These are phyloP conservation scores for Corythaixoides concolor DNA, from an alignment of 2,113 vertebrate genomes.

Conservation along the genomic window DNA sequence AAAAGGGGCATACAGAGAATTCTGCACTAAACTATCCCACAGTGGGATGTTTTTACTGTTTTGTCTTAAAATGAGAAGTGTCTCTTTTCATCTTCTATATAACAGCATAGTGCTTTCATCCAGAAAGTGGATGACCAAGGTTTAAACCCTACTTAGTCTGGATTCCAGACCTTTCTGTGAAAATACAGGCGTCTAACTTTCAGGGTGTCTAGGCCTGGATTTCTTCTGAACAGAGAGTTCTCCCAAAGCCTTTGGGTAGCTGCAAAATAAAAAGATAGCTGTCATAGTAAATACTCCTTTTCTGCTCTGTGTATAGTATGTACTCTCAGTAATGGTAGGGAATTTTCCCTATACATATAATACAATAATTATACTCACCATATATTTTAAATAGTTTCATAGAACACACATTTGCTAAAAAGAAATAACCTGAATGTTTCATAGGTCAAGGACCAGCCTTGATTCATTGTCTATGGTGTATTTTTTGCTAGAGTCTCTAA, in stretches of 20 bases:
- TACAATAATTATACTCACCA: background rate
- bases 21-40: background rate
- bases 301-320: background rate
- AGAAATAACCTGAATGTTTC: background rate
- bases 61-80: background rate
- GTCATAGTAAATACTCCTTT: background rate
- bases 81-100: background rate
- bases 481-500: background rate
- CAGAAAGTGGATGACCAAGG: background rate
- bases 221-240: background rate
- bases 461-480: background rate
- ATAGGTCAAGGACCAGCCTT: background rate
- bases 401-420: background rate
- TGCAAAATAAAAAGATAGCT: background rate
- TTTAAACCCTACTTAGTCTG: background rate
- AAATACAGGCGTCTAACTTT: background rate
- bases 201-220: background rate
- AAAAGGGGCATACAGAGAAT: background rate
- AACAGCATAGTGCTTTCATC: background rate
- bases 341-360: background rate
- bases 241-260: background rate
- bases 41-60: background rate
- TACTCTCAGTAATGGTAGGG: background rate
- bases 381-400: background rate
- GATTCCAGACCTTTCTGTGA: background rate